Evolutionary conservation across 2,797 vertebrate species (phyloP).

Genomic region (Enteromius argenteus): DNA sequence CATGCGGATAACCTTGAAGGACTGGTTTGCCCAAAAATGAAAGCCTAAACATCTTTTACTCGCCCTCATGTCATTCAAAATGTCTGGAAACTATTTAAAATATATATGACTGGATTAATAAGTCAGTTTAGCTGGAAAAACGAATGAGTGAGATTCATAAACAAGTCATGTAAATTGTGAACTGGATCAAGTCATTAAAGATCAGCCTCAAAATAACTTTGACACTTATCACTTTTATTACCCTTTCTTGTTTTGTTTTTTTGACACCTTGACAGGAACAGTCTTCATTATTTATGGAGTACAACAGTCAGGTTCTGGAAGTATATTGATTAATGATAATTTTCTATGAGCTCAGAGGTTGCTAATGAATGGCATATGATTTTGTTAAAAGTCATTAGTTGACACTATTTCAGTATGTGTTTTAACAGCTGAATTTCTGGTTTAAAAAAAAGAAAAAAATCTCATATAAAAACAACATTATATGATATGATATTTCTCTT

Average conservation of each 20-base stretch:
- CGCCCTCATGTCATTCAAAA: conserved; percentile 48
- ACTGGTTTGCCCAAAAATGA: not conserved
- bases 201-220: not conserved
- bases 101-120: not conserved
- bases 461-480: too few relatives aligned
- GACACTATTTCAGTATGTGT: not conserved
- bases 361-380: not conserved
- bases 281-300: not conserved
- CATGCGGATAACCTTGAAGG: conserved; percentile 2
- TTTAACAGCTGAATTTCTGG: not conserved
- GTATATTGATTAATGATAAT: not conserved
- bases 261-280: not conserved
- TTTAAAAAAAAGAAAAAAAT: not conserved
- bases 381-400: not conserved
- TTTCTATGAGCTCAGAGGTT: not conserved
- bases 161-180: not conserved
- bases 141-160: not conserved
- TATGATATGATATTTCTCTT: too few relatives aligned
- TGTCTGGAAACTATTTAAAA: not conserved
- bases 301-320: not conserved
- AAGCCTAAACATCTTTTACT: not conserved
- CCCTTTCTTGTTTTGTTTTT: not conserved
- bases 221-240: not conserved
- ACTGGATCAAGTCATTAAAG: not conserved
- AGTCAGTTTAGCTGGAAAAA: not conserved